phyloP scores from a whole-genome alignment of 2,113 vertebrate genomes.

The Tonatia bakeri region DNA sequence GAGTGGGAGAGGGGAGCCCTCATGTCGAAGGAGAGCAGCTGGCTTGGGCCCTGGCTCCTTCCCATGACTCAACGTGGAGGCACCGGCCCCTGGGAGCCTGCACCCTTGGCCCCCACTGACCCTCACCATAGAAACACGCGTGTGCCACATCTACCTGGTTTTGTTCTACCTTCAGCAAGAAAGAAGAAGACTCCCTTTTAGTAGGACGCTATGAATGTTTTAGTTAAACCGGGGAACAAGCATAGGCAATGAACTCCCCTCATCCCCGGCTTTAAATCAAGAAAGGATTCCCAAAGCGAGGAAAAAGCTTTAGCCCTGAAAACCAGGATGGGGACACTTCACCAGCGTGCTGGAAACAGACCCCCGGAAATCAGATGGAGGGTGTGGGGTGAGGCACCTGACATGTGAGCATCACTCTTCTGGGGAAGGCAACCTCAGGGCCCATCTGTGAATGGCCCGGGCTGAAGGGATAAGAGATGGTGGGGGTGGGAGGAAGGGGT shows the following conservation, averaged over 20 bases:
- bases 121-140: accelerated
- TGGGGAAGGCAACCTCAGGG: neutral
- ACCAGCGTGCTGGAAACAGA: neutral
- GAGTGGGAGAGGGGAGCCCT: too few species aligned
- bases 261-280: neutral
- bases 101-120: neutral
- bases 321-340: neutral
- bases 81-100: accelerated
- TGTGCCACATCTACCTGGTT: neutral
- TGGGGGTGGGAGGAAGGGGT: too few species aligned
- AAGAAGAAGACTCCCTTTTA: neutral
- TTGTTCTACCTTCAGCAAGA: neutral
- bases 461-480: neutral
- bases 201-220: neutral
- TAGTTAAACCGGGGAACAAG: neutral
- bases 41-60: neutral
- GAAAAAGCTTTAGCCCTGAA: accelerated
- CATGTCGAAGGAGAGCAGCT: accelerated
- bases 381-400: accelerated
- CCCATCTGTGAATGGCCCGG: neutral
- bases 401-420: neutral
- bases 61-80: accelerated
- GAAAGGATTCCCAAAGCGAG: neutral
- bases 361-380: neutral
- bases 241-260: too few species aligned